A percentile compares a stretch with the other conserved stretches of the same genome.
These are phyloP conservation scores for Cranoglanis bouderius DNA, from an alignment of 2,113 vertebrate genomes.

Conservation along the genomic window DNA sequence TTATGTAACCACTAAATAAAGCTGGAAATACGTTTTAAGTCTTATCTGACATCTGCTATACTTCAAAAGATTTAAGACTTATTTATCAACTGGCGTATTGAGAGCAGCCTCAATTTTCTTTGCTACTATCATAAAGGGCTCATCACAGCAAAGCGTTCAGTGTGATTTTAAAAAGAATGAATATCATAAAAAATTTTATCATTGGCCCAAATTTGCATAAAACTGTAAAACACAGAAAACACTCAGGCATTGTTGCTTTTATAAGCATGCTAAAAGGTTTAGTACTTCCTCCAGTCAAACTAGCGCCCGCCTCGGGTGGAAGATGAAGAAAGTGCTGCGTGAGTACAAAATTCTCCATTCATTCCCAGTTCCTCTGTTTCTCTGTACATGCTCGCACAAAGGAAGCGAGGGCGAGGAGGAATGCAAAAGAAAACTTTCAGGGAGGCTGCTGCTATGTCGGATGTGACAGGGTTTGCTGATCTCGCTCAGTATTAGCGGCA, in stretches of 20 bases:
- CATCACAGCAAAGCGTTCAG: slow-evolving; percentile 41
- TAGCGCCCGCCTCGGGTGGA: slow-evolving; percentile 24
- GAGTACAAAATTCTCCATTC: slow-evolving; percentile 39
- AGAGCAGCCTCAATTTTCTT: slow-evolving; percentile 50
- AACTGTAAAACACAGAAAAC: neutral
- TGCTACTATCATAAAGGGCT: slow-evolving; percentile 44
- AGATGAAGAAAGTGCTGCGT: slow-evolving; percentile 39
- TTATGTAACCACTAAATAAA: neutral
- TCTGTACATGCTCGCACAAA: slow-evolving; percentile 33
- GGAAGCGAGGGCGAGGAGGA: slow-evolving; percentile 24
- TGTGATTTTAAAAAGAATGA: slow-evolving; percentile 13
- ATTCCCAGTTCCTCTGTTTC: slow-evolving; percentile 34
- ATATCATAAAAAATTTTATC: neutral
- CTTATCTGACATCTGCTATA: slow-evolving; percentile 51
- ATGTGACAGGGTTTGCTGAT: slow-evolving; percentile 53
- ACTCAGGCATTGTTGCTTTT: slow-evolving; percentile 37
- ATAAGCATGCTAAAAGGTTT: slow-evolving; percentile 18
- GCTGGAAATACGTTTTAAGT: slow-evolving; percentile 28
- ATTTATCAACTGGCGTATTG: slow-evolving; percentile 44
- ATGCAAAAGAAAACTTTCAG: slow-evolving; percentile 45
- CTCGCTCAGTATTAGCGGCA: slow-evolving; percentile 50
- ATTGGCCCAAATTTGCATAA: slow-evolving; percentile 27
- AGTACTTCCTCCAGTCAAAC: slow-evolving; percentile 23
- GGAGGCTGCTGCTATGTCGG: slow-evolving; percentile 24
- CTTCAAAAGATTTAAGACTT: slow-evolving; percentile 11